Evolutionary conservation across 2,113 vertebrate genomes (phyloP), one percentile per base, ranked within the genome.

Genomic region (Osmerus eperlanus): DNA sequence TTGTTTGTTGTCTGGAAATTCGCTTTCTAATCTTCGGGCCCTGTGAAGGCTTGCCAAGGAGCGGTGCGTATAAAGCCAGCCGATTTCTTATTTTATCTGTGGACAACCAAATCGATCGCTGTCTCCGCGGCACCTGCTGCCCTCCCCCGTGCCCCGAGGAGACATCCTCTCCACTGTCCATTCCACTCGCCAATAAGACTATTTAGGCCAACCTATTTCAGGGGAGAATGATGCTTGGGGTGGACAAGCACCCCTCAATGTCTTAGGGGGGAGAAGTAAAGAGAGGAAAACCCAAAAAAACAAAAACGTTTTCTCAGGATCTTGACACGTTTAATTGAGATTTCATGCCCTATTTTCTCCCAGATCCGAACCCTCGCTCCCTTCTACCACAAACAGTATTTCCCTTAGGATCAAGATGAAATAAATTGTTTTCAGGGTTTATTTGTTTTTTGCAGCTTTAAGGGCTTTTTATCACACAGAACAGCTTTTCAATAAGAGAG

Each of bases 61-160:
- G 75, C n/a, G n/a, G 75, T 59, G 74, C 29, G 82, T 84, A 87
- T 84, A 85, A 72, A 81, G 71, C 28, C 75, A 70, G 83, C 79
- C 83, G 87, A 90, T 88, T 90, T 88, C 86, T 90, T 88, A 88
- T 89, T 89, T 90, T 88, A 89, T 89, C 88, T 74, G 76, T 16
- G 71, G 87, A 88, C 88, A 85, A 80, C 86, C 83, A 77, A 86
- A 91, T 90, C 83, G 84, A 90, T 90, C 82, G n/a, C 28, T 23
- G 69, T 82, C 83, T 84, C 79, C 73, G 79, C 69, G 76, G 76
- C 88, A 87, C 86, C 88, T 89, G 83, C 85, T 84, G 81, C n/a
- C 41, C 56, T 21, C 15, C 4, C 70, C 19, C 9, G 32, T 3
- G 73, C 73, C 36, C 72, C 25, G 68, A 71, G 81, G 78, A 77